A percentile compares a stretch with the other conserved stretches of the same genome.
Conservation (phyloP, 1,140 invertebrate genomes). For the Penaeus vannamei region DNA sequence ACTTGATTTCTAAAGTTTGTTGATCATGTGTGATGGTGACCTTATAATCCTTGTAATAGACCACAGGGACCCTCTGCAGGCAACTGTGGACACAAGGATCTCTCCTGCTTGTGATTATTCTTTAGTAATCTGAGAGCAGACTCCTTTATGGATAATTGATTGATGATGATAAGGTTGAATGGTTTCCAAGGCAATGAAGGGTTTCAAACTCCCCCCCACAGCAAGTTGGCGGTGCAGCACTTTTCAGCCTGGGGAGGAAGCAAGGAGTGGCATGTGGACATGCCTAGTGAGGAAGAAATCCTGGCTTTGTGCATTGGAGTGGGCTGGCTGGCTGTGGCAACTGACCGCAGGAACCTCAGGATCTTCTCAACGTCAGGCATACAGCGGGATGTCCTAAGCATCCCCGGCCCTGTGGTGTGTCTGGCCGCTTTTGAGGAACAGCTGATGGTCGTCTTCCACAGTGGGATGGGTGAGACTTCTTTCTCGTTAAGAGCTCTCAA, state of each 20-base stretch:
- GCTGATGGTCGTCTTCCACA: conserved; percentile 85
- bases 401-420: conserved; percentile 82
- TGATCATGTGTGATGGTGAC: neutral
- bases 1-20: no score
- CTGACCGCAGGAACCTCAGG: conserved; percentile 81
- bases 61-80: conserved; percentile 10
- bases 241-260: conserved; percentile 83
- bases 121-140: conserved; percentile 67
- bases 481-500: conserved; percentile 4
- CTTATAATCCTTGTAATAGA: neutral
- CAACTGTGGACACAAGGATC: neutral
- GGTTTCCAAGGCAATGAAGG: no score
- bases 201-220: neutral
- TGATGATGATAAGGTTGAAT: neutral
- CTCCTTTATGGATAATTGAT: no score
- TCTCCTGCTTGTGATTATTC: conserved; percentile 61
- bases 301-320: conserved; percentile 81
- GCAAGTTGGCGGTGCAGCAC: conserved; percentile 82
- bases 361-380: conserved; percentile 89
- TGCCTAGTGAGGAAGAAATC: conserved; percentile 85
- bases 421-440: conserved; percentile 80
- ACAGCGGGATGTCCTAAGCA: conserved; percentile 84
- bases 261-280: conserved; percentile 88
- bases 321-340: conserved; percentile 85
- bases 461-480: conserved; percentile 74